These are phyloP conservation scores for Ophthalmolycus amberensis DNA, from an alignment of 2,113 vertebrate species.

Conservation along the genomic window DNA sequence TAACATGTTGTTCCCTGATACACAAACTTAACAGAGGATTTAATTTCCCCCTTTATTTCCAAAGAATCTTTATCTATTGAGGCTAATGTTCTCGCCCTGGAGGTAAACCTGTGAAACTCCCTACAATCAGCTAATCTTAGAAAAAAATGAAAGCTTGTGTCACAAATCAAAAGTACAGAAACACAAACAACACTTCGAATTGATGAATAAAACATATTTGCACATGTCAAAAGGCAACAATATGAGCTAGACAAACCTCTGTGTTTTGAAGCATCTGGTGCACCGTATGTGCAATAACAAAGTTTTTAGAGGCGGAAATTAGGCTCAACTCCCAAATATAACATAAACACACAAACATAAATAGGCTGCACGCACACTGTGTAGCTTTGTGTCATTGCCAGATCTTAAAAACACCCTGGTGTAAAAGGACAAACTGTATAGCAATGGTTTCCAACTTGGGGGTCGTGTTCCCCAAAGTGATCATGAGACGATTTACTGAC, in stretches of 20 bases:
- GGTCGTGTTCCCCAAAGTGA: not conserved
- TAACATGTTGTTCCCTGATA: not conserved
- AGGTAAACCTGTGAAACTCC: constrained; percentile 42
- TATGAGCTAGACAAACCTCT: not conserved
- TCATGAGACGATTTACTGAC: not conserved
- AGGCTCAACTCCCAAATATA: not conserved
- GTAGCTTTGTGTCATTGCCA: not conserved
- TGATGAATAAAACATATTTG: not conserved
- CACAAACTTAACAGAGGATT: constrained; percentile 2
- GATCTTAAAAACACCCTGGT: not conserved
- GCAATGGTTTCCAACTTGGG: not conserved
- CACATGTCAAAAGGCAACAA: not conserved
- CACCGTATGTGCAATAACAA: not conserved
- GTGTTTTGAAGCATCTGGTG: not conserved
- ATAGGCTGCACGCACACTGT: not conserved
- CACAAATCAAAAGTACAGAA: not conserved
- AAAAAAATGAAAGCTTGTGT: constrained; percentile 14
- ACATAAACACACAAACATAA: constrained; percentile 4
- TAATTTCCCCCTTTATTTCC: constrained; percentile 20
- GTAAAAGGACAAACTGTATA: not conserved
- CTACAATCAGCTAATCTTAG: constrained; percentile 46
- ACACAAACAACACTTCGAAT: not conserved
- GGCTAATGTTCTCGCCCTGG: constrained; percentile 44
- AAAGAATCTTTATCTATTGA: constrained; percentile 38
- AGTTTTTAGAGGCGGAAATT: not conserved